phyloP scores from a whole-genome alignment of 2,797 vertebrate species.

The Notamacropus eugenii region DNA sequence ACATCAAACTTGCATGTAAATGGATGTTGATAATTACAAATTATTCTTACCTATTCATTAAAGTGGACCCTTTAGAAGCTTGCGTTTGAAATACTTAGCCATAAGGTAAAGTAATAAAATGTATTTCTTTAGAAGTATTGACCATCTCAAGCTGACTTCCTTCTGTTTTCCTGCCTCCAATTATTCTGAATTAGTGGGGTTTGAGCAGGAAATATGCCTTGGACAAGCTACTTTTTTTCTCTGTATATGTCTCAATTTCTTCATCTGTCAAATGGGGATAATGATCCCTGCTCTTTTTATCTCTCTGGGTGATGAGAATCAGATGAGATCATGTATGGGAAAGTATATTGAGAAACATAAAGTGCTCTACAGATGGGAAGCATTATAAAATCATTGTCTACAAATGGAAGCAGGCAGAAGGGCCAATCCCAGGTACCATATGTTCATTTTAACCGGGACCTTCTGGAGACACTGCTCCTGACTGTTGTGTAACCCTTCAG shows the following conservation, averaged over 20 bases:
- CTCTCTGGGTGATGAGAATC: neutral
- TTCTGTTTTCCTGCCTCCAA: neutral
- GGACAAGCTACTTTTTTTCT: neutral
- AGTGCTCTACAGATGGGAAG: accelerated
- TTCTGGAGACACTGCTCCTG: neutral
- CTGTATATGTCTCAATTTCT: neutral
- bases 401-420: neutral
- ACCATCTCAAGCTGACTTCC: neutral
- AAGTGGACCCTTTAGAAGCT: neutral
- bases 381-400: neutral
- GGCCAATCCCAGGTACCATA: neutral
- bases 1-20: neutral
- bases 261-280: slow-evolving; percentile 1
- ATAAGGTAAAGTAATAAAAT: neutral
- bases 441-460: neutral
- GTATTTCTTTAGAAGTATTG: slow-evolving; percentile 22
- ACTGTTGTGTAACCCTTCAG: neutral
- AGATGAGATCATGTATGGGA: neutral
- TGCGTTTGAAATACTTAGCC: slow-evolving; percentile 32
- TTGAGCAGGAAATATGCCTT: neutral
- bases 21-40: neutral
- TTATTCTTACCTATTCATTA: neutral
- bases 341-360: neutral
- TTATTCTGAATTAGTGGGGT: neutral
- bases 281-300: neutral